phyloP scores from a whole-genome alignment of 2,888 invertebrate genomes.

The Diarsia dahlii region DNA sequence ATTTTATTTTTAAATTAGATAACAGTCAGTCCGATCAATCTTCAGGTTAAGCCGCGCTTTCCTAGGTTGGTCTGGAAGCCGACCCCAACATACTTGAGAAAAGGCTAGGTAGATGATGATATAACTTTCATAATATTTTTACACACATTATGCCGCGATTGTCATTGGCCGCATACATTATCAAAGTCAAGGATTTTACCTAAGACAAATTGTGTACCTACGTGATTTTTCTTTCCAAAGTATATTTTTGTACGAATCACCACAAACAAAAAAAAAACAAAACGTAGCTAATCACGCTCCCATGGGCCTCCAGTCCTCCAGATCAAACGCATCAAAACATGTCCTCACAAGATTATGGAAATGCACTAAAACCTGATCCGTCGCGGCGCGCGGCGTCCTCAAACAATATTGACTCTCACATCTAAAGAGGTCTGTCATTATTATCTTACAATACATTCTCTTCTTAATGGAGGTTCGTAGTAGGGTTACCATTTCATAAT shows the following conservation, averaged over 20 bases:
- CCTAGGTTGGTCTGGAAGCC: no score
- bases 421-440: constrained; percentile 61
- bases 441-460: constrained; percentile 64
- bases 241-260: not conserved
- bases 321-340: constrained; percentile 36
- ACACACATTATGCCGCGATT: no score
- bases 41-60: no score
- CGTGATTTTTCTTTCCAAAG: not conserved
- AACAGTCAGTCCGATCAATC: no score
- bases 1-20: constrained; percentile 17
- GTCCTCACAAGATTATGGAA: constrained; percentile 53
- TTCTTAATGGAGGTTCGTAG: constrained; percentile 63
- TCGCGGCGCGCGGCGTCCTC: constrained; percentile 53
- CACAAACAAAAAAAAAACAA: not conserved
- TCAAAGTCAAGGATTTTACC: not conserved
- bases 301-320: not conserved
- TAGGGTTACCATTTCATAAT: constrained; percentile 43
- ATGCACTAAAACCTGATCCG: constrained; percentile 54
- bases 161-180: not conserved
- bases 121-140: no score
- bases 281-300: constrained; percentile 20
- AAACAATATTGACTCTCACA: constrained; percentile 62
- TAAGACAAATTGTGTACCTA: no score
- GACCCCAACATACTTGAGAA: no score
- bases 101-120: no score